Base-by-base conservation (phyloP, 2,113 vertebrate genomes). In the Aspidoscelis tigris region DNA sequence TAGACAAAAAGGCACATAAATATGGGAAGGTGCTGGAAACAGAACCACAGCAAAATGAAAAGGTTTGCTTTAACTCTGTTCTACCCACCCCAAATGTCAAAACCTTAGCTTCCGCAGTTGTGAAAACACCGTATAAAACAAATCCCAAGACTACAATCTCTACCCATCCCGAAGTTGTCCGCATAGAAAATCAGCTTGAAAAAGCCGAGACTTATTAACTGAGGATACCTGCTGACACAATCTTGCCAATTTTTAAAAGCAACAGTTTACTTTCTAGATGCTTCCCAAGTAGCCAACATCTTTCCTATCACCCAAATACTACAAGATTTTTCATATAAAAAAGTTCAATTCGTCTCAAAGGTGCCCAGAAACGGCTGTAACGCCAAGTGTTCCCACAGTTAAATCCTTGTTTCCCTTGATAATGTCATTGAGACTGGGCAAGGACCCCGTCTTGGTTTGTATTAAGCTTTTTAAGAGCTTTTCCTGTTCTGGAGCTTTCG, bases 1-100 rank as follows among this genome's bases (percentile, higher is more conserved):
- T 97, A 97, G 95, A 97, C 97, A 97, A 97, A 69, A 99, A 99
- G 98, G 98, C 98, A 99, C 98, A 95, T 98, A 97, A 98, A 97
- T 97, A 96, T 97, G 96, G 97, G 97, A 96, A 96, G 97, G 96
- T 97, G 95, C 96, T 96, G 97, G 96, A 95, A 96, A 95, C 92
- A 94, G 95, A 93, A 95, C 95, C 94, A 95, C 95, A 95, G 94
- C 95, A 95, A 92, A 94, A 95, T 41, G 94, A 95, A 94, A 95
- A 95, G 95, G 93, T 94, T 93, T 93, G 93, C 95, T 95, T 95
- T 93, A 94, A 95, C 95, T 95, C 95, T 96, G 95, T 93, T 94
- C 92, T 93, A 93, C 94, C 95, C 91, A 93, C 94, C 95, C 90
- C 92, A 93, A 94, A 95, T 73, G 94, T 95, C 90, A 95, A 95